Percentiles rank a stretch among this genome's conserved stretches.
These are phyloP conservation scores for Progne subis DNA, from an alignment of 2,113 vertebrate species.

Conservation along the genomic window DNA sequence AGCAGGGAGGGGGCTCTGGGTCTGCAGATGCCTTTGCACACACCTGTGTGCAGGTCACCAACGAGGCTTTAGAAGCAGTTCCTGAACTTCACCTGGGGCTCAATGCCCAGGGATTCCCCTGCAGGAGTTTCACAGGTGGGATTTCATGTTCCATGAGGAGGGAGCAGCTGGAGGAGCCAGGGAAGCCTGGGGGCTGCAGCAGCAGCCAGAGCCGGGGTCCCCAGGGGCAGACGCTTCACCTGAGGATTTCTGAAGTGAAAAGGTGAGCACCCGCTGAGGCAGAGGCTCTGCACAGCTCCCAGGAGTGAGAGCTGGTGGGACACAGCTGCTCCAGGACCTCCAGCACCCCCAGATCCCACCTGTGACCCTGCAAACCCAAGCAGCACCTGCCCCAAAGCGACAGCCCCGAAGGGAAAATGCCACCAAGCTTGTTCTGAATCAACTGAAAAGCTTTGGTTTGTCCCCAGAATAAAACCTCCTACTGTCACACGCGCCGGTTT, in stretches of 20 bases:
- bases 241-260: neutral
- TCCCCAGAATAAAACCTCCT: slow-evolving; percentile 44
- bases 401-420: neutral
- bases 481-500: neutral
- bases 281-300: neutral
- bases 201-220: neutral
- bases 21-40: neutral
- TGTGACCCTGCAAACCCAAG: neutral
- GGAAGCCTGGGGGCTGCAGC: neutral
- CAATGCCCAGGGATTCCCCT: fast-evolving
- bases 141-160: neutral
- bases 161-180: neutral
- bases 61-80: neutral
- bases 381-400: neutral
- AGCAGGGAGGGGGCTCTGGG: neutral
- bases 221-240: neutral
- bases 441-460: neutral
- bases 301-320: fast-evolving
- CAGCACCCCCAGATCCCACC: neutral
- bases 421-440: neutral
- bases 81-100: neutral
- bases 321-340: neutral
- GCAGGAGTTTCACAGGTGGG: fast-evolving
- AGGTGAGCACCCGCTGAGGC: neutral
- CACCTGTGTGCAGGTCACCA: neutral